phyloP scores from a whole-genome alignment of 1,140 invertebrate species.

The Ostrea edulis region DNA sequence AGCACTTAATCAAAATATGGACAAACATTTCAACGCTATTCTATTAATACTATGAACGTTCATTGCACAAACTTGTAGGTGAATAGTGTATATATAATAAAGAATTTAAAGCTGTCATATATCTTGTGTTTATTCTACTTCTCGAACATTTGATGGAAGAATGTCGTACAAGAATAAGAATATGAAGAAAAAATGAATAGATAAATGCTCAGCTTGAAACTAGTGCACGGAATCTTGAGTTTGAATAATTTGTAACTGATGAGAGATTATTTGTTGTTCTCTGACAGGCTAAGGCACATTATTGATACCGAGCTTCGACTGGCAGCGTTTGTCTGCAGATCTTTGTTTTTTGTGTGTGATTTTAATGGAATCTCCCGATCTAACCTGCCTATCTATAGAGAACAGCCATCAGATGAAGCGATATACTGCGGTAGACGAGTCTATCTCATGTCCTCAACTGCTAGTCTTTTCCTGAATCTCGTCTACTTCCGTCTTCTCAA shows the following conservation, averaged over 20 bases:
- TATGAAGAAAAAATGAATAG: background rate
- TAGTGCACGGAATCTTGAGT: background rate
- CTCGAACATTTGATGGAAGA: background rate
- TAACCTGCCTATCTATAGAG: constrained; percentile 18
- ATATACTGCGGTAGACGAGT: background rate
- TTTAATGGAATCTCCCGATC: background rate
- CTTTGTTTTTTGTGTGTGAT: background rate
- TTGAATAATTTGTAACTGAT: background rate
- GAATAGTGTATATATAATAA: background rate
- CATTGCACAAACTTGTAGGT: background rate
- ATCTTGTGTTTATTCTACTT: background rate
- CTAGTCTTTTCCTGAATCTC: background rate
- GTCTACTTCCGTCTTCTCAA: background rate
- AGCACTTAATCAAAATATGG: background rate
- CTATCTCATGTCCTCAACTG: background rate
- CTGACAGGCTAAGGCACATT: background rate
- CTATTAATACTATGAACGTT: background rate
- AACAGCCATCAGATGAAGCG: constrained; percentile 4
- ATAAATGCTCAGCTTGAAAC: background rate
- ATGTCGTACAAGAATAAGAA: background rate
- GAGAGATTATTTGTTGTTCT: background rate
- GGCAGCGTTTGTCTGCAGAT: constrained; percentile 4
- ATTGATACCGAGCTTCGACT: background rate
- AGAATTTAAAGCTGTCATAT: background rate
- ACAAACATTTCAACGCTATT: background rate